Base-by-base conservation (phyloP, 2,888 invertebrate genomes). In the Oxystoma pomonae region DNA sequence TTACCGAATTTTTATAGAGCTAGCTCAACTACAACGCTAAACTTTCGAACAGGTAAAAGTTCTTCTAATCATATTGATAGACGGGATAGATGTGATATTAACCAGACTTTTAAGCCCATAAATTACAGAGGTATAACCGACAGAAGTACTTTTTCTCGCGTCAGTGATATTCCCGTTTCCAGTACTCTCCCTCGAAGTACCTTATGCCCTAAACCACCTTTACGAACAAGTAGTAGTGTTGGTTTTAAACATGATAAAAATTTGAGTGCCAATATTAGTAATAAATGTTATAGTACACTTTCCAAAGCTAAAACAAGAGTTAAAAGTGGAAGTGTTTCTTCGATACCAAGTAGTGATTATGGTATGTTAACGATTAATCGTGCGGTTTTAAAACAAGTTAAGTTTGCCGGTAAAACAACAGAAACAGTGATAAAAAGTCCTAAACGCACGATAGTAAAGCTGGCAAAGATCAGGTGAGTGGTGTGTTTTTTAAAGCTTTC, bases 391-490 rank as follows among this genome's bases (percentile, higher is more conserved):
- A 68, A 59, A 50, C 66, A 67, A 53, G 66, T 68, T 20, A 70
- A 72, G 5, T 69, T 66, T 62, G 63, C 53, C 19, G 68, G 68
- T 12, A 59, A 65, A 51, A 62, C 68, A 1, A 68, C 71, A 55
- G 72, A 73, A 65, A 69, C 66, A 21, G 68, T 78, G 55, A 67
- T 77, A 64, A 80, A 78, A 69, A 77, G 74, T 63, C 79, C 79
- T 1, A 74, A 76, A 21, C 72, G 79, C 65, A 76, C 78, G 0
- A 73, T 80, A 5, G 75, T 80, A 35, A 79, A 80, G 68, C 66
- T 79, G 16, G 80, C 80, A 12, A 78, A 76, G 75, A 77, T 79
- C 69, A 80, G 80, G 80, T 79, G 67, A 69, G 72, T 67, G 59
- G 49, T 21, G 20, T n/a, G n/a, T 61, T 49, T 57, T 35, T 7